Base-by-base conservation (phyloP, 1,140 invertebrate genomes). In the Bradysia coprophila region DNA sequence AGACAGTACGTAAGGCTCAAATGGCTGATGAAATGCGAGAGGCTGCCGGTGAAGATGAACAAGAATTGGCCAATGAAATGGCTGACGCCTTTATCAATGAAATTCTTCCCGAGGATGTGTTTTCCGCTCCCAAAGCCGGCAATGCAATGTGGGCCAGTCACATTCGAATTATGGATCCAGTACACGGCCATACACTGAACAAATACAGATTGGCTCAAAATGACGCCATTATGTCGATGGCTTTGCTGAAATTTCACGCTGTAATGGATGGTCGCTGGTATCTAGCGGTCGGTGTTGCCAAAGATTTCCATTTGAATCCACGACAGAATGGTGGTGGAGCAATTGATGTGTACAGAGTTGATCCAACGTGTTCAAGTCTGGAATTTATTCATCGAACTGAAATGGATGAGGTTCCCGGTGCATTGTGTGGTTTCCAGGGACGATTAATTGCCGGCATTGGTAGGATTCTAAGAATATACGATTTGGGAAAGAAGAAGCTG, bases 131-230 rank as follows among this genome's bases (percentile, higher is more conserved):
- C 0, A 95, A 96, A 64, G 93, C 94, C 18, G 94, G 93, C 1
- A 70, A 78, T 49, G 93, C 91, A 4, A 82, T 96, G 70, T 99
- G 95, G 95, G 95, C 96, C 1, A 98, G 95, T 0, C 68, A 88
- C 20, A 76, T 99, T 22, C 71, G 90, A 38, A 77, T 98, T 28
- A 77, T 98, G 48, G 86, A 94, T 56, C 90, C 94, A 22, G 82
- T 82, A 32, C 74, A 77, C 44, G 91, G 46, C 37, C 79, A 75
- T 9, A 89, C 85, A 0, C 66, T 88, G 38, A 78, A 85, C 51
- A 73, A 78, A 43, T 67, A 93, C 41, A 69, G 82, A 36, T 65
- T 98, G 2, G 87, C 92, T 45, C 95, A 98, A 61, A 98, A 98
- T 67, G 88, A 98, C 60, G 92, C 94, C 11, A 93, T 94, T 0